Percentiles rank a stretch among this genome's conserved stretches.
phyloP scores from a whole-genome alignment of 2,888 invertebrate genomes.

The Syrphus vitripennis region DNA sequence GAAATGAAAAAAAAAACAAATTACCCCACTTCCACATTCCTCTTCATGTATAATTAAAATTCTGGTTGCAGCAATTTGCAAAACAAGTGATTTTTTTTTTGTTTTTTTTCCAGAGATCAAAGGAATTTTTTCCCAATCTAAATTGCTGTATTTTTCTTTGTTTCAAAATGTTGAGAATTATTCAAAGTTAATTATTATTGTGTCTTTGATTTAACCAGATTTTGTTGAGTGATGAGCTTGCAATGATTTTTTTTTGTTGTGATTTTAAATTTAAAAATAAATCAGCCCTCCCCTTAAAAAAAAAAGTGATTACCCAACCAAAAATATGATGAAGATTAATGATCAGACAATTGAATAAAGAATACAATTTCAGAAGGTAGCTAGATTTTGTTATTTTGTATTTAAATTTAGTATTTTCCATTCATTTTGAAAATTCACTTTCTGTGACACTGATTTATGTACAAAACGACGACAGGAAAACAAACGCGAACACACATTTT shows the following conservation, averaged over 20 bases:
- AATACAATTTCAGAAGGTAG: background rate
- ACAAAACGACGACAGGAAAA: background rate
- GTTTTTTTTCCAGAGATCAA: background rate
- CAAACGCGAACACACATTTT: background rate
- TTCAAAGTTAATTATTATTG: background rate
- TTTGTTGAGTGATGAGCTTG: background rate
- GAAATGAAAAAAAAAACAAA: background rate
- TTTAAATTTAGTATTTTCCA: background rate
- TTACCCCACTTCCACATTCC: background rate
- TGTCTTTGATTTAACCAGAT: background rate
- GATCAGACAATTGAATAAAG: background rate
- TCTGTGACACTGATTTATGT: constrained; percentile 2
- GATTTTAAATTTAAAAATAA: background rate
- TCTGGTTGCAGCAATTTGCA: background rate
- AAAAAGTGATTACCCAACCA: background rate
- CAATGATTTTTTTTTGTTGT: background rate
- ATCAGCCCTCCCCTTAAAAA: background rate
- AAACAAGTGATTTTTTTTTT: background rate
- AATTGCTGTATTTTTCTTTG: background rate
- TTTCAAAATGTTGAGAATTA: background rate
- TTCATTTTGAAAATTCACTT: background rate
- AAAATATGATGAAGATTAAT: background rate
- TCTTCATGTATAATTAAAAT: background rate
- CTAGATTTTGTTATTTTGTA: background rate
- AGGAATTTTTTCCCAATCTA: background rate